Evolutionary conservation across 2,888 invertebrate genomes (phyloP).

Genomic region (Drosophila bunnanda): DNA sequence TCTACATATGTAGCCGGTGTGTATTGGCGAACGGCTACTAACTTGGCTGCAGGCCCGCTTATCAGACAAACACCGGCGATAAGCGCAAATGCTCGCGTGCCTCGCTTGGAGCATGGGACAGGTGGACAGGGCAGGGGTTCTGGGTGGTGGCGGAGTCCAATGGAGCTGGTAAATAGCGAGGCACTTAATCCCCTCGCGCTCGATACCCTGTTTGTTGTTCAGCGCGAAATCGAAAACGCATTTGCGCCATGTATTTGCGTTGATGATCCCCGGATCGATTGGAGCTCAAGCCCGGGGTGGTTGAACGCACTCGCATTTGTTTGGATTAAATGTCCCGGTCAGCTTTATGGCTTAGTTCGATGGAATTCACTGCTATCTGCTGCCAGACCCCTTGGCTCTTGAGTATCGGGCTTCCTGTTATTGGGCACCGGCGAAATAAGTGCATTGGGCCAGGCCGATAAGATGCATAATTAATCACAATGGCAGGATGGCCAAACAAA

Average conservation of each 20-base stretch:
- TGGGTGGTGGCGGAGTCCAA: background rate
- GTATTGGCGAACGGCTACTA: conserved; percentile 34
- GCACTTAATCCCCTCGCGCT: conserved; percentile 43
- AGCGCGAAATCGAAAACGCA: conserved; percentile 47
- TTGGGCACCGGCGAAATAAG: conserved; percentile 33
- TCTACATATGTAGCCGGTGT: conserved; percentile 1
- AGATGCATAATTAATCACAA: conserved; percentile 60
- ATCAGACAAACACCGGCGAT: conserved; percentile 58
- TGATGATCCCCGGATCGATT: conserved; percentile 35
- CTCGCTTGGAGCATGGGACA: conserved; percentile 23
- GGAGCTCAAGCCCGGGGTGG: conserved; percentile 48
- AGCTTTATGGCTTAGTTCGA: conserved; percentile 16
- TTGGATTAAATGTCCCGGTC: conserved; percentile 18
- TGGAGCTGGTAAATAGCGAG: conserved; percentile 38
- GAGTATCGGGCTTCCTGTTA: conserved; percentile 46
- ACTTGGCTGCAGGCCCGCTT: conserved; percentile 48
- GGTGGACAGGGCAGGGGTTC: conserved; percentile 5
- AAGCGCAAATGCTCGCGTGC: conserved; percentile 68
- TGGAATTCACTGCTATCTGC: conserved; percentile 34
- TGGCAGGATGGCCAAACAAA: conserved; percentile 25
- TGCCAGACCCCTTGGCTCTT: conserved; percentile 2
- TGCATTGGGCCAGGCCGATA: conserved; percentile 47
- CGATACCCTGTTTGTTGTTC: conserved; percentile 47
- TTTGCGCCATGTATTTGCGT: conserved; percentile 24
- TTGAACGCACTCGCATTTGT: conserved; percentile 54